Percentiles rank a stretch among this genome's conserved stretches.
These are phyloP conservation scores for Pangasius macronema DNA, from an alignment of 2,797 vertebrate species.

Conservation along the genomic window DNA sequence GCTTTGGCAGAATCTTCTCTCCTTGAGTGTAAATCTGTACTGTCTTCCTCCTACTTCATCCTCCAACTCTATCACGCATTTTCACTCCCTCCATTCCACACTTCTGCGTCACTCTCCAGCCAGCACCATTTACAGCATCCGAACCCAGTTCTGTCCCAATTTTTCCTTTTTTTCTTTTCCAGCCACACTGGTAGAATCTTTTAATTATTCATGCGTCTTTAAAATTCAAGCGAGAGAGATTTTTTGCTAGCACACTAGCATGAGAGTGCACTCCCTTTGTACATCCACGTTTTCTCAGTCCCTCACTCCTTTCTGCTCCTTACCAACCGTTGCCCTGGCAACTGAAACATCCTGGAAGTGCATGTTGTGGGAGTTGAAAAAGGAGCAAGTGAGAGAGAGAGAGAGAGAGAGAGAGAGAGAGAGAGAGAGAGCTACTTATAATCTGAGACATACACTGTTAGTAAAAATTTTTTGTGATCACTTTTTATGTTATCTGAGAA, in stretches of 20 bases:
- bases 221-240: conserved; percentile 51
- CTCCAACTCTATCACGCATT: conserved; percentile 26
- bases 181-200: conserved; percentile 38
- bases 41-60: conserved; percentile 15
- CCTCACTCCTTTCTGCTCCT: conserved; percentile 36
- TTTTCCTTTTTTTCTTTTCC: neutral
- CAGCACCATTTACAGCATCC: conserved; percentile 10
- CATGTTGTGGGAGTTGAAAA: neutral
- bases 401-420: neutral
- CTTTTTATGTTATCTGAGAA: neutral
- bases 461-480: neutral
- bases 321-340: conserved; percentile 57
- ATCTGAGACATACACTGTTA: neutral
- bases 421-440: neutral
- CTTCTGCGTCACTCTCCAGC: conserved; percentile 10
- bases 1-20: neutral
- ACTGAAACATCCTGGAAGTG: conserved; percentile 51
- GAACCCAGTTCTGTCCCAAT: neutral
- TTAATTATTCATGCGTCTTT: conserved; percentile 55
- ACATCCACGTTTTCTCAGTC: conserved; percentile 17
- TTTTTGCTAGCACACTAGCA: conserved; percentile 46
- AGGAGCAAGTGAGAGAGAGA: neutral
- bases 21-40: neutral
- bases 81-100: conserved; percentile 1
- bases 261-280: conserved; percentile 34